Base-by-base conservation (phyloP, 2,797 vertebrate species). In the Acropternis orthonyx region DNA sequence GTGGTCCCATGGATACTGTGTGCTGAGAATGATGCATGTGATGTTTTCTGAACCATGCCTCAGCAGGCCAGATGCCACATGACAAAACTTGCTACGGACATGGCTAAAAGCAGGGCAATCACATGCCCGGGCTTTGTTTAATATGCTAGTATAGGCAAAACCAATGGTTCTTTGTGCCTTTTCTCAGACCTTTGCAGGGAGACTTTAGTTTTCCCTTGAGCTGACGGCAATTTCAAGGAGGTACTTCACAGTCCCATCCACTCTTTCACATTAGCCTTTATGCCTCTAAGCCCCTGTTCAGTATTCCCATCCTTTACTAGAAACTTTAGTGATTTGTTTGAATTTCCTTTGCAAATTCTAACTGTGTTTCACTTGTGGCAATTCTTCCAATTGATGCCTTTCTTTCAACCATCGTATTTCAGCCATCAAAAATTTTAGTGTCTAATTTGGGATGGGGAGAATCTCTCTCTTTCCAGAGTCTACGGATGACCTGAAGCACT, bases 281-380 rank as follows among this genome's bases (percentile, higher is more conserved):
- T 88, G 85, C 77, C 77, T 88, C 67, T 69, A 86, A 96, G 77
- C 77, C 39, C 10, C 1, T 55, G 68, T 28, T 92, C 73, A 66
- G 48, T 66, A 79, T 94, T 93, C 37, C 0, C 71, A 85, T 41
- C 48, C 26, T 79, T 79, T 85, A 26, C 55, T 88, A 74, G 83
- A 94, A 94, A 93, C 62, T 85, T 92, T 14, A 12, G 66, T 92
- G 76, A 93, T 95, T 95, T 96, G 90, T 69, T 96, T 96, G 83
- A 86, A 96, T 94, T 96, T 95, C 80, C 77, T 96, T 95, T 94
- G 92, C 92, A 96, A 93, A 95, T 97, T 89, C 51, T 24, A 49
- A 48, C 43, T 59, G 63, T 18, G 48, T 90, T 95, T 92, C 79
- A 86, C 93, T 94, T 66, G 28, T 95, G 73, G 83, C 79, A 94